A percentile compares a stretch with the other conserved stretches of the same genome.
These are phyloP conservation scores for Trididemnum nubilum DNA, from an alignment of 23 tunicate species.

Conservation along the genomic window DNA sequence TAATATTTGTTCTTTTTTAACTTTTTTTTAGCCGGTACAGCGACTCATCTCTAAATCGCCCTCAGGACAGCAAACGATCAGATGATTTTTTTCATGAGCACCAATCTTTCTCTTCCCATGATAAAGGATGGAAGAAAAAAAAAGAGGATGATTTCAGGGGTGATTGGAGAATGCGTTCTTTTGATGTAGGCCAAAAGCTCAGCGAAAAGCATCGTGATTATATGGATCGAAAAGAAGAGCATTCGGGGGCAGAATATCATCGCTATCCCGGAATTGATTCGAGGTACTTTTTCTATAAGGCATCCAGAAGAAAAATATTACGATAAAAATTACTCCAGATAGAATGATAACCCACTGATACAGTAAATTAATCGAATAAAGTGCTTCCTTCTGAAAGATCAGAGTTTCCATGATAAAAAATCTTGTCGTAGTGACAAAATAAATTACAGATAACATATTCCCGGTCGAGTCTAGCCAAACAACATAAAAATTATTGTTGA, in stretches of 20 bases:
- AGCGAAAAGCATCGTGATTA: background rate
- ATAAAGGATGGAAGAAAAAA: background rate
- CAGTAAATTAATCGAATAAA: background rate
- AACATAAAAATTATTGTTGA: no score
- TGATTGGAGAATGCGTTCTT: background rate
- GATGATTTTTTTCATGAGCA: background rate
- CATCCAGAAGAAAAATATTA: background rate
- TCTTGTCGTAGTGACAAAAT: constrained; percentile 14
- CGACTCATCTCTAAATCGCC: background rate
- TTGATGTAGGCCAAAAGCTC: background rate
- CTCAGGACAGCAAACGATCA: background rate
- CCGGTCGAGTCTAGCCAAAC: no score
- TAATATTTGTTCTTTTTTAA: no score
- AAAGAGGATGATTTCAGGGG: background rate
- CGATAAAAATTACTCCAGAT: constrained; percentile 6
- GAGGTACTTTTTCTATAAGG: background rate
- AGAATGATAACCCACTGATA: background rate
- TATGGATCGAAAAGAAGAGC: background rate
- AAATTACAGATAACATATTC: no score
- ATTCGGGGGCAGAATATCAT: background rate
- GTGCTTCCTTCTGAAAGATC: background rate
- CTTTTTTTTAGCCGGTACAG: background rate
- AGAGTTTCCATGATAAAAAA: background rate
- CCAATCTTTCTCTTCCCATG: background rate
- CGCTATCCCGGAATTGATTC: background rate